A percentile compares a stretch with the other conserved stretches of the same genome.
Evolutionary conservation across 2,888 invertebrate genomes (phyloP).

Genomic region (Uloborus plumipes): DNA sequence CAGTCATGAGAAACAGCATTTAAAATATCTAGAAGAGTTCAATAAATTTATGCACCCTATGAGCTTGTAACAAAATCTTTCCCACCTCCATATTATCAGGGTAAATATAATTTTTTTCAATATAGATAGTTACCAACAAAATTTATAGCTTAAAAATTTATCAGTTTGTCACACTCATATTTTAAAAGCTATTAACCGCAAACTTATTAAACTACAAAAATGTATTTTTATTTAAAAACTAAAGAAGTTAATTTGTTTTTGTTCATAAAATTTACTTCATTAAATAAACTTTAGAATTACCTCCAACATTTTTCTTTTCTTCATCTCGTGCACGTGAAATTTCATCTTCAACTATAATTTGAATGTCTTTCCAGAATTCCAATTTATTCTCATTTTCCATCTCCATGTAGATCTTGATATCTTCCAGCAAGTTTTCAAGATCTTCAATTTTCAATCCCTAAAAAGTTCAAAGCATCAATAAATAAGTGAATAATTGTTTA

Average conservation of each 20-base stretch:
- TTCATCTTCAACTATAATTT: constrained; percentile 94
- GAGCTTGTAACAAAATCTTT: too few relatives aligned
- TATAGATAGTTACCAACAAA: too few relatives aligned
- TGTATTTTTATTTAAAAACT: background rate
- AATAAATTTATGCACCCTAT: too few relatives aligned
- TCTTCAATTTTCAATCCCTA: constrained; percentile 85
- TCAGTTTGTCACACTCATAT: too few relatives aligned
- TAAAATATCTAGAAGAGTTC: too few relatives aligned
- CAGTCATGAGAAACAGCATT: too few relatives aligned
- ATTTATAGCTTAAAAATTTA: too few relatives aligned
- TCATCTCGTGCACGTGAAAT: constrained; percentile 84
- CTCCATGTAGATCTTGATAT: constrained; percentile 94
- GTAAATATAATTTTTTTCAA: too few relatives aligned
- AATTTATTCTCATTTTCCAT: constrained; percentile 89
- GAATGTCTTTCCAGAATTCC: constrained; percentile 96
- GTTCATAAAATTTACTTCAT: background rate
- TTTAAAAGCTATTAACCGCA: background rate
- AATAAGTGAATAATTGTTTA: too few relatives aligned
- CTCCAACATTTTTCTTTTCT: too few relatives aligned
- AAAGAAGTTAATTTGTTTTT: background rate
- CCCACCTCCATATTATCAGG: too few relatives aligned
- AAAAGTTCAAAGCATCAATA: constrained; percentile 7
- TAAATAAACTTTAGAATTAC: too few relatives aligned
- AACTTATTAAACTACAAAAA: background rate
- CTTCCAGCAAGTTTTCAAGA: constrained; percentile 94